Conservation (phyloP, 1,140 invertebrate species). For the Marisa cornuarietis region DNA sequence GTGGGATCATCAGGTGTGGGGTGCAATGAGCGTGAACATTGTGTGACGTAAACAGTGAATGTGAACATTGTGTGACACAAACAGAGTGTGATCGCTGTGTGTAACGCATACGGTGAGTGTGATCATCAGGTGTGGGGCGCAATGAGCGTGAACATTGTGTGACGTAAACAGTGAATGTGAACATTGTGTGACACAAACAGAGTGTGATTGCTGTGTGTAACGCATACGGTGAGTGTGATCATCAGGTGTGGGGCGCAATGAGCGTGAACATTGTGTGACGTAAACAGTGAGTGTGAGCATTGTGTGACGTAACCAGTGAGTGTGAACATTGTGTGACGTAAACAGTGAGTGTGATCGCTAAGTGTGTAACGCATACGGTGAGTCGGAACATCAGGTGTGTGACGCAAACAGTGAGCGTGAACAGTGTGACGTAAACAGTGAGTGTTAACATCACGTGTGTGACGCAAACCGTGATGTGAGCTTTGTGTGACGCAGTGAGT, state of each 20-base stretch:
- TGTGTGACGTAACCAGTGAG: too few relatives aligned
- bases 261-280: too few relatives aligned
- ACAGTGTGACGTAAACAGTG: background rate
- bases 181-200: too few relatives aligned
- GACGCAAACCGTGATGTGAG: too few relatives aligned
- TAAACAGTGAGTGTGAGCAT: background rate
- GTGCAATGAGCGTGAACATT: too few relatives aligned
- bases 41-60: too few relatives aligned
- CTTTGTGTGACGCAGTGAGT: too few relatives aligned
- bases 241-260: background rate
- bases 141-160: background rate
- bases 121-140: background rate
- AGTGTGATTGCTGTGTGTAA: background rate
- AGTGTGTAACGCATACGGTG: background rate
- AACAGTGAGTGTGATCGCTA: too few relatives aligned
- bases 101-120: conserved; percentile 13
- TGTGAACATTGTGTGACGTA: too few relatives aligned
- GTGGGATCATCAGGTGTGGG: background rate
- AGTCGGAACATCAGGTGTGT: background rate
- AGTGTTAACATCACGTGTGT: background rate
- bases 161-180: background rate
- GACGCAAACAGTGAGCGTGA: background rate
- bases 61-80: background rate
- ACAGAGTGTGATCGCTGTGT: background rate
- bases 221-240: too few relatives aligned